These are phyloP conservation scores for Euzetes globulus DNA, from an alignment of 2,888 invertebrate genomes.

Conservation along the genomic window DNA sequence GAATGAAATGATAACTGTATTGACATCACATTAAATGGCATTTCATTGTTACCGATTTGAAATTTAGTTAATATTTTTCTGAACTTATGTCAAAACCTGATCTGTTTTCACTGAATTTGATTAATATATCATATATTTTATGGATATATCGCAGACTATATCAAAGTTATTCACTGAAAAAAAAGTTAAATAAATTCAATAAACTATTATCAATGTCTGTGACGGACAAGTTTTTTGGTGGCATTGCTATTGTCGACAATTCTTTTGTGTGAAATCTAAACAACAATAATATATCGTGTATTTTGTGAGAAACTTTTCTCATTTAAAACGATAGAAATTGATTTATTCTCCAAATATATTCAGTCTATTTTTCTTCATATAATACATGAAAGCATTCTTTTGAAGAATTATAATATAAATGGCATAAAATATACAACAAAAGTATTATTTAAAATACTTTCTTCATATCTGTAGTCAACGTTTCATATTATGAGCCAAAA, in stretches of 20 bases:
- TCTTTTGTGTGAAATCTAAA: neutral
- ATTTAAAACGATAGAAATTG: neutral
- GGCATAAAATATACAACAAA: no score
- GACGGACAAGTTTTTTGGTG: neutral
- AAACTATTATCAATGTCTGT: constrained; percentile 21
- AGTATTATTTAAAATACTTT: no score
- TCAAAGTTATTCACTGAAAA: neutral
- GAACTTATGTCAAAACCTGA: neutral
- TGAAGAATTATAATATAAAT: no score
- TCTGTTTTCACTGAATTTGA: constrained; percentile 6
- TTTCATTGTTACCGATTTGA: neutral
- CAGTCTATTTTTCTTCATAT: no score
- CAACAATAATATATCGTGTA: neutral
- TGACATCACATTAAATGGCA: neutral
- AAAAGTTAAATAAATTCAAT: constrained; percentile 17
- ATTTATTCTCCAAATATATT: no score
- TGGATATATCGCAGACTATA: neutral
- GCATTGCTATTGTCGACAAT: neutral
- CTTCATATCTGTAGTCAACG: no score
- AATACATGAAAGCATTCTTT: no score
- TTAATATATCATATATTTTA: neutral
- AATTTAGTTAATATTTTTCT: neutral
- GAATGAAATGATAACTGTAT: no score
- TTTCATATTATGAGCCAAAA: no score
- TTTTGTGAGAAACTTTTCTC: neutral